Evolutionary conservation across 2,113 vertebrate genomes (phyloP), one percentile per base, ranked within the genome.

Genomic region (Lycaon pictus): DNA sequence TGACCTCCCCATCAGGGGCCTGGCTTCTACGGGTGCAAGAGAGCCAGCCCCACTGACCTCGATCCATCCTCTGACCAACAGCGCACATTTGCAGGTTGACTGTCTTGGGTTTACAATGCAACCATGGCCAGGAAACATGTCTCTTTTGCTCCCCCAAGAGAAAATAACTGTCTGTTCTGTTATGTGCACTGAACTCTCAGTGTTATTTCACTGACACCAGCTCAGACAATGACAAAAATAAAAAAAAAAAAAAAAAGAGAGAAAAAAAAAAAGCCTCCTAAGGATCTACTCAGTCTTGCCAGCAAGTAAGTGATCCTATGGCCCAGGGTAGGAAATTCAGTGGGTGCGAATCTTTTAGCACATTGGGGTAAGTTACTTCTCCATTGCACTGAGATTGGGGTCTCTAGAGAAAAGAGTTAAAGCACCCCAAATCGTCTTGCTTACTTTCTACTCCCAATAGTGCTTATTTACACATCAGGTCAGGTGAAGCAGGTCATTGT

Each of bases 141-240:
- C 7, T 67, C 25, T 37, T 7, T 20, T 29, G 11, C 32, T 3
- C 63, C 19, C 7, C 48, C 74, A 37, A 87, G n/a, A 91, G 63
- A 79, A 91, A 92, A 74, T 65, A 86, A 82, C 43, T 80, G 8
- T 25, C 27, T 90, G 23, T 81, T 91, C 84, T 63, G 27, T 83
- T 77, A 19, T 12, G 3, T 23, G 35, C 87, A 43, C 67, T 76
- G 83, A 87, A 80, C 35, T 96, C 17, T 48, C 25, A 32, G 16
- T 15, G 55, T 93, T 32, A 69, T 96, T 43, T 92, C 83, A 76
- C 11, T 5, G 87, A 83, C 11, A 77, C 55, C 37, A 56, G 67
- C 72, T 90, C 67, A 83, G 80, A 77, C 43, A 80, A 55, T 22
- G 48, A 58, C 48, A 22, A 74, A 76, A 37, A 43, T 72, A 11